These are phyloP conservation scores for Pseudochromis fuscus DNA, from an alignment of 2,797 vertebrate species.

Conservation along the genomic window DNA sequence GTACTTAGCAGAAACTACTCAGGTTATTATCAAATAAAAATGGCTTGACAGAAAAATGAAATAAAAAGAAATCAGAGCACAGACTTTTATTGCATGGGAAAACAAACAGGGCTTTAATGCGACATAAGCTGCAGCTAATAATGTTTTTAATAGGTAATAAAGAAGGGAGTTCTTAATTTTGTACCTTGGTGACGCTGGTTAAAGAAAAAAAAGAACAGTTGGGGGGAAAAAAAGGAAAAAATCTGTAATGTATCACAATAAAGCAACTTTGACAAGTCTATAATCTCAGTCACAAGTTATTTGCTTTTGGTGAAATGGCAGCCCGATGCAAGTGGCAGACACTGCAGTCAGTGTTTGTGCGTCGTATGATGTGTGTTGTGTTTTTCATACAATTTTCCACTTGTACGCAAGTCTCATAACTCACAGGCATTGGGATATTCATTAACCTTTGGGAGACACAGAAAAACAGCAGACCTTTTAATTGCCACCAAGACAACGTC, in stretches of 20 bases:
- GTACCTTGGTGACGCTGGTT: constrained; percentile 60
- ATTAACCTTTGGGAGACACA: constrained; percentile 86
- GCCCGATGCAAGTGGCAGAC: constrained; percentile 64
- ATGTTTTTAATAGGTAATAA: constrained; percentile 80
- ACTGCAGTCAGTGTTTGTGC: constrained; percentile 66
- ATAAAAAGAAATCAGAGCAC: constrained; percentile 69
- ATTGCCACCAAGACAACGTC: constrained; percentile 84
- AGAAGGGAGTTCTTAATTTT: constrained; percentile 67
- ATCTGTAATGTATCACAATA: constrained; percentile 79
- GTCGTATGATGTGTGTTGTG: constrained; percentile 66
- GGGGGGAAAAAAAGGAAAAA: constrained; percentile 31
- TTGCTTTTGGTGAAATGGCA: constrained; percentile 74
- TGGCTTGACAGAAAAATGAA: constrained; percentile 72
- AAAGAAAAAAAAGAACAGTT: constrained; percentile 20
- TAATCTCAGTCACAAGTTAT: constrained; percentile 81
- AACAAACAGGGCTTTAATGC: constrained; percentile 79
- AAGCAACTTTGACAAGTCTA: constrained; percentile 81
- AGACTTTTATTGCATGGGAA: constrained; percentile 71
- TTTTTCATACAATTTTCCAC: constrained; percentile 79
- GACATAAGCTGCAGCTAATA: constrained; percentile 71
- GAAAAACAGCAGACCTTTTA: constrained; percentile 86
- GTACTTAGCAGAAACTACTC: constrained; percentile 64
- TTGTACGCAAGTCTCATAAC: constrained; percentile 68
- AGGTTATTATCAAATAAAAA: constrained; percentile 79
- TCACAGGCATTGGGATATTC: constrained; percentile 77